A percentile compares a stretch with the other conserved stretches of the same genome.
phyloP scores from a whole-genome alignment of 1,140 invertebrate genomes.

The Nymphalis io region DNA sequence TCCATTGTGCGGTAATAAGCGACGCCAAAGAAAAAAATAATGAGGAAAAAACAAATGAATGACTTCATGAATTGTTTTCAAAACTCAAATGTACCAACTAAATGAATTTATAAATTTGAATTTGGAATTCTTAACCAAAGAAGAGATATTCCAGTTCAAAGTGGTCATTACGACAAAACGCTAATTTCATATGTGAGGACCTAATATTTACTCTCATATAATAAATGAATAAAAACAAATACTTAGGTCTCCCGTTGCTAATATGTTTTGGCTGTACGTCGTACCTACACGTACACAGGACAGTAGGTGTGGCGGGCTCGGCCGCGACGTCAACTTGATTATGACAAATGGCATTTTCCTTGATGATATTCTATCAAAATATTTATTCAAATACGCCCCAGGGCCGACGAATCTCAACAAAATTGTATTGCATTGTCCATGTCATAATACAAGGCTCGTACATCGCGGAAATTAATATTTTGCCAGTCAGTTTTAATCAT shows the following conservation, averaged over 20 bases:
- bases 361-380: slow-evolving; percentile 62
- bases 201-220: too few species aligned
- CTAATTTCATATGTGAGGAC: too few species aligned
- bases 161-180: too few species aligned
- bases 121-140: too few species aligned
- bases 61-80: too few species aligned
- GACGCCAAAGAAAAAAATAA: too few species aligned
- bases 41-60: too few species aligned
- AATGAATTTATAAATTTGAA: too few species aligned
- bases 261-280: slow-evolving; percentile 7
- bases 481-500: slow-evolving; percentile 18
- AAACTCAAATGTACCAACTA: too few species aligned
- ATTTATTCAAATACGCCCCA: slow-evolving; percentile 59
- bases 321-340: slow-evolving; percentile 61
- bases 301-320: slow-evolving; percentile 55
- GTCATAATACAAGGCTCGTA: slow-evolving; percentile 30
- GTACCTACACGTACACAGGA: not conserved
- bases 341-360: slow-evolving; percentile 65
- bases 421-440: slow-evolving; percentile 59
- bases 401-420: slow-evolving; percentile 45
- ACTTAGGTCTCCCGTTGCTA: slow-evolving; percentile 6
- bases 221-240: slow-evolving; percentile 10
- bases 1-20: too few species aligned
- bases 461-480: slow-evolving; percentile 24
- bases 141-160: too few species aligned